These are phyloP conservation scores for Daktulosphaira vitifoliae DNA, from an alignment of 1,140 invertebrate genomes.

Conservation along the genomic window DNA sequence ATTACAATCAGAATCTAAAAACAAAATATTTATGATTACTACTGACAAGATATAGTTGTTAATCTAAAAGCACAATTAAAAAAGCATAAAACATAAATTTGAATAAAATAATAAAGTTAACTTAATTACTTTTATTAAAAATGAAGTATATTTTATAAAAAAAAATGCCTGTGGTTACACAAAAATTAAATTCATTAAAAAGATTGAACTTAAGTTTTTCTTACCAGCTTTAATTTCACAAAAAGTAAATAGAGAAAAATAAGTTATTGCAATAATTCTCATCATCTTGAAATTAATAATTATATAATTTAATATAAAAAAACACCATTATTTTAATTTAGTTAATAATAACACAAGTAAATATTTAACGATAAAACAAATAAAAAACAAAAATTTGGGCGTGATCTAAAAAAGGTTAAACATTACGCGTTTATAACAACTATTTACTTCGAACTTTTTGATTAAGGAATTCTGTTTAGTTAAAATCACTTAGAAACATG, in stretches of 20 bases:
- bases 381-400: not conserved
- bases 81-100: no score
- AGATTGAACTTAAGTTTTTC: not conserved
- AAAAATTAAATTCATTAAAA: no score
- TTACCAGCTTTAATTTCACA: slow-evolving; percentile 17
- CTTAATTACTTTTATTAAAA: no score
- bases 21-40: not conserved
- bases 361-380: not conserved
- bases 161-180: no score
- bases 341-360: not conserved
- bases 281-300: not conserved
- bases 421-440: no score
- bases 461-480: slow-evolving; percentile 26
- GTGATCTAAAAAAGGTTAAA: no score
- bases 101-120: no score
- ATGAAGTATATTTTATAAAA: no score
- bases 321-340: not conserved
- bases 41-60: no score
- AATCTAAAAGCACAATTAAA: no score
- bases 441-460: not conserved
- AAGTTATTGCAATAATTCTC: not conserved
- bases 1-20: slow-evolving; percentile 55
- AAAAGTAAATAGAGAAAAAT: not conserved
- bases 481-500: not conserved
- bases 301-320: not conserved